A percentile compares a stretch with the other conserved stretches of the same genome.
These are phyloP conservation scores for Datnioides undecimradiatus DNA, from an alignment of 2,113 vertebrate species.

Conservation along the genomic window DNA sequence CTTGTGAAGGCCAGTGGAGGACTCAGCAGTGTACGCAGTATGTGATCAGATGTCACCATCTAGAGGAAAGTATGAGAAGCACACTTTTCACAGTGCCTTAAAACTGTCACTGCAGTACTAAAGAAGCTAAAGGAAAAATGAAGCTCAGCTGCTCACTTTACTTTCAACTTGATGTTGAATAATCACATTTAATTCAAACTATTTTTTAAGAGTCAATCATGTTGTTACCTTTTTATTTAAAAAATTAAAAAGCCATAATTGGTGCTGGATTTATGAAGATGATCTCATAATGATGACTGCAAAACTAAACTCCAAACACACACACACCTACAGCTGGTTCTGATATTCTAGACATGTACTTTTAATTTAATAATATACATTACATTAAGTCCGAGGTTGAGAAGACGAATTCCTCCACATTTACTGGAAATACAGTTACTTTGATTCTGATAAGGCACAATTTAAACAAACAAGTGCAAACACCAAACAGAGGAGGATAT, in stretches of 20 bases:
- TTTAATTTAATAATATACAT: neutral
- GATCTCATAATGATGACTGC: neutral
- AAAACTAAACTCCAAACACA: neutral
- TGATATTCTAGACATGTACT: neutral
- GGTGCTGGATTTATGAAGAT: neutral
- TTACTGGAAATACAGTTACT: neutral
- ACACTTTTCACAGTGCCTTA: neutral
- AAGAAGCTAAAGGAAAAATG: too few species aligned
- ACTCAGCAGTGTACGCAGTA: neutral
- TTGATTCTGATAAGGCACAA: constrained; percentile 49
- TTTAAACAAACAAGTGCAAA: constrained; percentile 17
- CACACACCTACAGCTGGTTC: neutral
- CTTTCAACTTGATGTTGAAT: neutral
- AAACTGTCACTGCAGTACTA: neutral
- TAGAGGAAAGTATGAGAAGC: neutral
- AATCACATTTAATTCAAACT: too few species aligned
- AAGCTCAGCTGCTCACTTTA: neutral
- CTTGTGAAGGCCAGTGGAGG: too few species aligned
- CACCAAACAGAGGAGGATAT: neutral
- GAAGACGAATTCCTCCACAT: neutral
- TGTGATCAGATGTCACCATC: constrained; percentile 1
- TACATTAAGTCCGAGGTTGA: neutral
- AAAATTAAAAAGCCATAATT: too few species aligned
- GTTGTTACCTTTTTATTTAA: neutral
- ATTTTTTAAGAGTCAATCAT: neutral